These are phyloP conservation scores for Myathropa florea DNA, from an alignment of 2,888 invertebrate species.

Conservation along the genomic window DNA sequence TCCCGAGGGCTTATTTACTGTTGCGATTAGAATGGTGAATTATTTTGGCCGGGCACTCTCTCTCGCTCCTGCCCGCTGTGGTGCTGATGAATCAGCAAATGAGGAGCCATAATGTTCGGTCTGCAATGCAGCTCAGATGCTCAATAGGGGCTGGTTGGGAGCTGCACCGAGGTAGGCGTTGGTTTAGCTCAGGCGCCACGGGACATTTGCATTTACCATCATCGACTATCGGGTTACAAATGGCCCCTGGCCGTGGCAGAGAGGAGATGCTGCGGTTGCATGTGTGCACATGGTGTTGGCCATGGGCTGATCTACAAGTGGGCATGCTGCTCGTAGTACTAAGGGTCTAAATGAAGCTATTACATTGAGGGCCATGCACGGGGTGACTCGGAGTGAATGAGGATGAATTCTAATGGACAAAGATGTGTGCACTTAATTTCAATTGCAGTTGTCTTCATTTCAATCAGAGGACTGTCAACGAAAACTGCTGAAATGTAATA, in stretches of 20 bases:
- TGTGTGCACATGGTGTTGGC: background rate
- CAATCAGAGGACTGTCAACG: too few species aligned
- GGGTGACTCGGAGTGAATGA: background rate
- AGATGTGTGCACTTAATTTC: background rate
- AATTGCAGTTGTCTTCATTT: too few species aligned
- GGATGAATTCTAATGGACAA: background rate
- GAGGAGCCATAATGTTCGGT: conserved; percentile 50
- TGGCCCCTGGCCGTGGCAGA: background rate
- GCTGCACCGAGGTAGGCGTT: conserved; percentile 23
- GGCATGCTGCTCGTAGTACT: background rate
- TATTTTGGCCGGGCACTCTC: conserved; percentile 40
- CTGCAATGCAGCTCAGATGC: background rate
- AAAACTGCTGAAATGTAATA: too few species aligned
- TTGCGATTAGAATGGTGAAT: conserved; percentile 66
- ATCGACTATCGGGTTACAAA: conserved; percentile 29
- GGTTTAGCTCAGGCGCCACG: conserved; percentile 47
- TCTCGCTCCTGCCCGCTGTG: background rate
- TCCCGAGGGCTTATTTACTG: conserved; percentile 62
- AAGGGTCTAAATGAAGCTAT: background rate
- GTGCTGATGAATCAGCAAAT: conserved; percentile 59
- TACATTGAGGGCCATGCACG: background rate
- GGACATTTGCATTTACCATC: conserved; percentile 49
- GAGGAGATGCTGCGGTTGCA: background rate
- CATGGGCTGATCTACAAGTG: background rate
- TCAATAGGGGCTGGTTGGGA: background rate